Base-by-base conservation (phyloP, 2,113 vertebrate genomes). In the Channa maculata region DNA sequence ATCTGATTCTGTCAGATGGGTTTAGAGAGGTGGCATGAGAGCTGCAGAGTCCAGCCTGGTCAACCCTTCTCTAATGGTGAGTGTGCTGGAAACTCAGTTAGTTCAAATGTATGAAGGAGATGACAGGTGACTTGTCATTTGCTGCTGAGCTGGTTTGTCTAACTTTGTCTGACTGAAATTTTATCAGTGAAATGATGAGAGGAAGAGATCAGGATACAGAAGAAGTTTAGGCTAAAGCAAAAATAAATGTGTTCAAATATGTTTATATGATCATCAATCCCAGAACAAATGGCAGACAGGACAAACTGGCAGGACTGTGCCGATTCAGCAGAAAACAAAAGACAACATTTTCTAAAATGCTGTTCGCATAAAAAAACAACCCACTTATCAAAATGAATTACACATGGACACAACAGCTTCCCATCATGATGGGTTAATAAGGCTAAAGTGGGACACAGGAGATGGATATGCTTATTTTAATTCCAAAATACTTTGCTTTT, bases 1-100 rank as follows among this genome's bases (percentile, higher is more conserved):
- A 54, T 77, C 41, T 58, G 64, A 89, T 90, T 83, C 65, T 67
- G 53, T 83, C 82, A 74, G 50, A 53, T 3, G 3, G 36, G 45
- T 69, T 75, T 70, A 58, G 14, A 58, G 59, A 76, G 48, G 45
- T 9, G 41, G 1, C 2, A 6, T 43, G 34, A 65, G 50, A 53
- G 39, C 38, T 33, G 10, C 46, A 48, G 48, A 11, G 55, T 63
- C 58, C 13, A 41, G 49, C 38, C 43, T n/a, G 48, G 14, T 77
- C 48, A 37, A 24, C 24, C 24, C 24, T 24, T 24, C 24, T 24
- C 24, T 24, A 24, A 24, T 24, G 24, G 24, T 24, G 24, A 24
- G 24, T 24, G 24, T 24, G 24, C 24, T 24, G 24, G 60, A 71
- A 37, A 51, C 8, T 54, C 6, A 1, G 13, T 39, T 62, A 46